A percentile compares a stretch with the other conserved stretches of the same genome.
phyloP scores from a whole-genome alignment of 1,140 invertebrate genomes.

The Euura lappo region DNA sequence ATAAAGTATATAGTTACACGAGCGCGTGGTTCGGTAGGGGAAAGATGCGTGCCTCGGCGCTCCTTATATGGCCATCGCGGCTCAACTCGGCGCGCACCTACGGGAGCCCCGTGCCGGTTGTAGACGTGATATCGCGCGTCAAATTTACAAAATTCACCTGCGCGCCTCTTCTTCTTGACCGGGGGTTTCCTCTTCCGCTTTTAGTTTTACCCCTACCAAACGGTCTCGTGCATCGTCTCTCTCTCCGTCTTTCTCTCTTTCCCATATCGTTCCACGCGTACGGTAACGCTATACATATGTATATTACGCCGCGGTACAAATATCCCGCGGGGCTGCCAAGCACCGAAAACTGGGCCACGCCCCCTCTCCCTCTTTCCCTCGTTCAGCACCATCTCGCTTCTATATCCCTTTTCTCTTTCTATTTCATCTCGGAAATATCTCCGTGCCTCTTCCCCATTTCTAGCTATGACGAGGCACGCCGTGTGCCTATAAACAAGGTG shows the following conservation, averaged over 20 bases:
- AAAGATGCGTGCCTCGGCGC: conserved; percentile 56
- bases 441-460: background rate
- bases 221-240: too few species aligned
- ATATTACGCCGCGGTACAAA: too few species aligned
- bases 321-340: too few species aligned
- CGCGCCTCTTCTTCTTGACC: conserved; percentile 4
- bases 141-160: conserved; percentile 6
- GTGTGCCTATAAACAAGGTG: background rate
- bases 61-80: conserved; percentile 56
- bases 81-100: conserved; percentile 1
- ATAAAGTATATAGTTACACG: too few species aligned
- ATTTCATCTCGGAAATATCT: background rate
- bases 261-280: background rate
- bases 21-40: conserved; percentile 45
- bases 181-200: background rate
- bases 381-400: background rate
- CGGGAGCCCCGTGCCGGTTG: conserved; percentile 3
- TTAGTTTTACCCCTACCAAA: background rate
- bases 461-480: too few species aligned
- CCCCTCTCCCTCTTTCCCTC: conserved; percentile 10
- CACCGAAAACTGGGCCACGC: background rate
- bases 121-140: conserved; percentile 6
- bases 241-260: too few species aligned
- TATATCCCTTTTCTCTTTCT: background rate
- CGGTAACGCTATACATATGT: too few species aligned